Base-by-base conservation (phyloP, 2,113 vertebrate genomes). In the Aleadryas rufinucha region DNA sequence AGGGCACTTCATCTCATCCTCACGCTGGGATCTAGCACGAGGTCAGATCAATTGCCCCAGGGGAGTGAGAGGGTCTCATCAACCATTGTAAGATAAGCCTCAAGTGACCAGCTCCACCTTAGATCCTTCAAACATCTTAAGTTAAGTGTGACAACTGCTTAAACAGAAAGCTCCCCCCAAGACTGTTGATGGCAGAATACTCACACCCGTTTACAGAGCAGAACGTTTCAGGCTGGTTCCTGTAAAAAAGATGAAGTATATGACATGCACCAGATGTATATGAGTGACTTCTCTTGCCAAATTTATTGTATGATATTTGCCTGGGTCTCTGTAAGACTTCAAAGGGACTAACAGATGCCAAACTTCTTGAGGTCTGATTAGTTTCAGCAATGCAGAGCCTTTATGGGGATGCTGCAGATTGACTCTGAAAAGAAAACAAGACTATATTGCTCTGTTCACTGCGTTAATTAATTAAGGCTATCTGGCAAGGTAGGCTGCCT, bases 391-490 rank as follows among this genome's bases (percentile, higher is more conserved):
- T 37, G 57, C 27, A 83, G 64, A 94, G 50, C 17, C 75, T 84
- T 84, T 77, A 47, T 45, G 44, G 27, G 27, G n/a, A 70, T 75
- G 70, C 39, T 78, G 35, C 71, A 85, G 60, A 66, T 76, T 87
- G 6, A 3, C 85, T 68, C 26, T 30, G 63, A 80, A 50, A 77
- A 91, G 74, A 84, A 97, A 84, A 53, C 22, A 64, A 93, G 54
- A 53, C 60, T 77, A 87, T 75, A 82, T 57, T 31, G 50, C 90
- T 83, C 65, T 82, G 61, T 76, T 97, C 18, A 3, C 39, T 44
- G 16, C n/a, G 11, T 66, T 94, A 90, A 95, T 97, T 82, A 94
- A 61, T 91, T 87, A 60, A 86, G 60, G 63, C n/a, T 94, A 53
- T 93, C 84, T 95, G 76, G 44, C 44, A 84, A 63, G 44, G 84